phyloP scores from a whole-genome alignment of 2,888 invertebrate species.

The Plagodis pulveraria region DNA sequence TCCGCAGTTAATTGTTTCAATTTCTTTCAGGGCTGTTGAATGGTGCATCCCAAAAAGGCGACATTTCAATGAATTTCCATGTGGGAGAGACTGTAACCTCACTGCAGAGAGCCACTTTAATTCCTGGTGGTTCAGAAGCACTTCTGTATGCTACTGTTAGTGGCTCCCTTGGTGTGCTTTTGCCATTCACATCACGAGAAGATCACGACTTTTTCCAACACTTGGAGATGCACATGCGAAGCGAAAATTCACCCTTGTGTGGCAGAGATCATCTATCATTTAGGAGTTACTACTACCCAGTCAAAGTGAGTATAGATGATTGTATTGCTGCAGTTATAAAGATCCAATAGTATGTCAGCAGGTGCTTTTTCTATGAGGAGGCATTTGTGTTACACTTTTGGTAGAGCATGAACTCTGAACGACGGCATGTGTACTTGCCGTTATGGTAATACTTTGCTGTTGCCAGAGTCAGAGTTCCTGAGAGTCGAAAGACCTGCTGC shows the following conservation, averaged over 20 bases:
- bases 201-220: conserved; percentile 99
- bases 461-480: conserved; percentile 61
- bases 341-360: conserved; percentile 78
- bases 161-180: conserved; percentile 96
- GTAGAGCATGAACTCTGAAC: conserved; percentile 60
- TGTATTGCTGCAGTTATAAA: too few species aligned
- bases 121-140: conserved; percentile 98
- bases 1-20: not conserved
- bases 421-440: conserved; percentile 54
- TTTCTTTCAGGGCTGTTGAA: conserved; percentile 90
- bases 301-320: conserved; percentile 93
- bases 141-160: conserved; percentile 98
- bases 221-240: conserved; percentile 99
- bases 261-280: conserved; percentile 99
- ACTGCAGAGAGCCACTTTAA: conserved; percentile 97
- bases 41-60: conserved; percentile 99
- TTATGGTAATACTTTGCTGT: conserved; percentile 61
- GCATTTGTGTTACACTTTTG: conserved; percentile 77
- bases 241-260: conserved; percentile 97
- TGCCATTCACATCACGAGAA: conserved; percentile 97
- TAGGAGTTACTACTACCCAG: conserved; percentile 98
- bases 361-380: conserved; percentile 43
- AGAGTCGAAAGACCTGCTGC: conserved; percentile 70
- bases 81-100: conserved; percentile 98
- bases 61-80: conserved; percentile 96